These are phyloP conservation scores for Artibeus lituratus DNA, from an alignment of 2,797 vertebrate species.

Conservation along the genomic window DNA sequence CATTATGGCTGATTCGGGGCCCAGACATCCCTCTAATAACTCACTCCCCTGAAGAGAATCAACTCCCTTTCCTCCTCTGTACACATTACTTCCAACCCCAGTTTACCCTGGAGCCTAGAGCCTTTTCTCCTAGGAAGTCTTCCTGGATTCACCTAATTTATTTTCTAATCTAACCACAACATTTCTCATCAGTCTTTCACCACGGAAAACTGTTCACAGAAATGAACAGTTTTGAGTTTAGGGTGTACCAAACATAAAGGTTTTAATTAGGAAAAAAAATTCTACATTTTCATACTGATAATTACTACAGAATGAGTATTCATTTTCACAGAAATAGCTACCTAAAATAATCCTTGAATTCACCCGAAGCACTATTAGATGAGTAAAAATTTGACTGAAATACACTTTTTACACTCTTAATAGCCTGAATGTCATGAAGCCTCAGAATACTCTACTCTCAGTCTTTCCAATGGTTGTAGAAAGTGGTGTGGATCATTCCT, in stretches of 20 bases:
- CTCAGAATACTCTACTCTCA: not conserved
- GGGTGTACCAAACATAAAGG: not conserved
- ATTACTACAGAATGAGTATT: not conserved
- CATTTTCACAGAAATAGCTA: constrained; percentile 3
- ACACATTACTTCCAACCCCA: not conserved
- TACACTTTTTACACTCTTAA: not conserved
- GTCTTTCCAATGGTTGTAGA: not conserved
- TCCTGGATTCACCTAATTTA: not conserved
- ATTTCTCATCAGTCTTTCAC: not conserved
- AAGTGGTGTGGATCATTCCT: not conserved
- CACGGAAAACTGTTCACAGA: not conserved
- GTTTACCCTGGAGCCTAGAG: not conserved
- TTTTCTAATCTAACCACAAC: not conserved
- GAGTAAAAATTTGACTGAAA: not conserved
- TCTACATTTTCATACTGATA: not conserved
- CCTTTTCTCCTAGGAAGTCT: constrained; percentile 8
- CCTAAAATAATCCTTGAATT: not conserved
- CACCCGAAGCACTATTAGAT: not conserved
- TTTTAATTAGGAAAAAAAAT: not conserved
- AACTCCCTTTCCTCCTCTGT: not conserved
- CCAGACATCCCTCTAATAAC: not conserved
- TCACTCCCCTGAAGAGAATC: not conserved
- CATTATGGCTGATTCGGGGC: not conserved
- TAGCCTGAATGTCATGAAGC: not conserved
- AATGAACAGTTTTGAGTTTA: constrained; percentile 11